Evolutionary conservation across 1,140 invertebrate genomes (phyloP), one percentile per base, ranked within the genome.

Genomic region (Drosophila miranda): DNA sequence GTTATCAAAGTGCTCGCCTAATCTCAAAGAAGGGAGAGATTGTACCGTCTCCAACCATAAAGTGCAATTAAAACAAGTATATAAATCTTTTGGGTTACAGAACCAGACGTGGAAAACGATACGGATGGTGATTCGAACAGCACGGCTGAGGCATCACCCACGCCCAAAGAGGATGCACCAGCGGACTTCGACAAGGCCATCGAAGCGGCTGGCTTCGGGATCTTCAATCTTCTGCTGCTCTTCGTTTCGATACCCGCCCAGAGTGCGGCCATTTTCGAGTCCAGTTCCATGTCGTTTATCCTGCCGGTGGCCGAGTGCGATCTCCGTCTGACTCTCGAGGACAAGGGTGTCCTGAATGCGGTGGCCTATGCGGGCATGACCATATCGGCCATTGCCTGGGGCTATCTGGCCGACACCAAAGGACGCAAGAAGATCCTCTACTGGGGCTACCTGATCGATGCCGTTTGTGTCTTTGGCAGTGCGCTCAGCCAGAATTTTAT

Each of bases 351-450:
- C 3, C 82, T 96, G 0, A 95, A 94, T 62, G 94, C 93, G 0
- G 92, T 93, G 44, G 92, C 93, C 23, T 96, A 95, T 89, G 92
- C 84, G 94, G 96, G 96, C 49, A 97, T 97, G 96, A 94, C 97
- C 69, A 91, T 94, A 0, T 96, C 96, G 49, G 95, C 95, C 0
- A 93, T 96, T 78, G 75, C 96, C 14, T 97, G 96, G 96, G 96
- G 96, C 3, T 96, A 95, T 63, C 78, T 97, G 6, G 95, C 95
- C 0, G 96, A 98, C 82, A 94, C 94, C 0, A 91, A 94, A 26
- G 96, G 96, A 1, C 92, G 96, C 9, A 93, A 93, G 56, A 93
- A 93, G 46, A 93, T 97, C 41, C 92, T 97, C 26, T 91, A 96
- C 23, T 93, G 93, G 74, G 95, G 96, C 1, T 95, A 95, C 78